A percentile compares a stretch with the other conserved stretches of the same genome.
Evolutionary conservation across 2,113 vertebrate species (phyloP).

Genomic region (Leptodactylus fuscus): DNA sequence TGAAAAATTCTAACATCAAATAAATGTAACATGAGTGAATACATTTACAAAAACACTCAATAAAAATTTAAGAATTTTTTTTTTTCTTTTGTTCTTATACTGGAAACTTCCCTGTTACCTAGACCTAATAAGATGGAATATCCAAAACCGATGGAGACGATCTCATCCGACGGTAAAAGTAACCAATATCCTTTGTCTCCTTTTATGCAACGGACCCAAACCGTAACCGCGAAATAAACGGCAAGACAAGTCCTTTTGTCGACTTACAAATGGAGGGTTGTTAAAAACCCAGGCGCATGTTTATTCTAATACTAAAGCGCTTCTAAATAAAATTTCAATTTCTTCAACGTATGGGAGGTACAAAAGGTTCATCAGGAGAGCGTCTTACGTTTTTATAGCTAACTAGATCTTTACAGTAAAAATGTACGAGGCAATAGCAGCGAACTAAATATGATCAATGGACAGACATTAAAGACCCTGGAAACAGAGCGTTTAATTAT

Average conservation of each 20-base stretch:
- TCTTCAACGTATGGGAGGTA: constrained; percentile 25
- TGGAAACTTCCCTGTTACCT: too few species aligned
- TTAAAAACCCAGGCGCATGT: constrained; percentile 32
- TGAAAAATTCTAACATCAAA: too few species aligned
- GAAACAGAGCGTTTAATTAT: constrained; percentile 51
- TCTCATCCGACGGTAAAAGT: background rate
- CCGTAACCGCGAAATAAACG: constrained; percentile 30
- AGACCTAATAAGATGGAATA: background rate
- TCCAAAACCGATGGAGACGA: background rate
- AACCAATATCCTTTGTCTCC: background rate
- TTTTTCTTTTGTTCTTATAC: too few species aligned
- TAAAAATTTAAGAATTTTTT: too few species aligned
- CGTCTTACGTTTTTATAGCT: constrained; percentile 46
- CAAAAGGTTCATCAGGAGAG: constrained; percentile 51
- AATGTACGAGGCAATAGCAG: constrained; percentile 53
- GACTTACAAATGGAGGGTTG: constrained; percentile 9
- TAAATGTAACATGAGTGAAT: too few species aligned
- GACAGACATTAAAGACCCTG: constrained; percentile 49
- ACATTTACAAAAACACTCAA: too few species aligned
- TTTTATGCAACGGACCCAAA: background rate
- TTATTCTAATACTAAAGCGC: constrained; percentile 50
- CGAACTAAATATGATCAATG: constrained; percentile 58
- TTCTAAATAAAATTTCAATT: constrained; percentile 49
- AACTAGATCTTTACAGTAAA: constrained; percentile 56
- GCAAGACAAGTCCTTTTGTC: constrained; percentile 34